Evolutionary conservation across 2,888 invertebrate species (phyloP).

Genomic region (Habrosyne pyritoides): DNA sequence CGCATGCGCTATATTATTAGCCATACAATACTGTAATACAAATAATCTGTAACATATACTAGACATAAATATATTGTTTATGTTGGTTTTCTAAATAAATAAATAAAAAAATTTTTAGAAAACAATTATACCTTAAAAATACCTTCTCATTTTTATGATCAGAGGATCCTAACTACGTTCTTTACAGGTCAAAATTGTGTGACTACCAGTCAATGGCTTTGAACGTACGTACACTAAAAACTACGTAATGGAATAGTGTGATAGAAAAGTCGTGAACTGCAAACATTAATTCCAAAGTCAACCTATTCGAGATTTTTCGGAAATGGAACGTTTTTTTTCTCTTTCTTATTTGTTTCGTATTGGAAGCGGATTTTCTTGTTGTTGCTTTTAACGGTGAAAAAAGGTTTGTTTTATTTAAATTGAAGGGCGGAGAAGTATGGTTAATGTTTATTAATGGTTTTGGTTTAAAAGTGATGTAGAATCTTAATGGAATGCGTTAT

Average conservation of each 20-base stretch:
- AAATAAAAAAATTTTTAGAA: no score
- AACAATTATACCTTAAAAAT: no score
- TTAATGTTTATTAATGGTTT: no score
- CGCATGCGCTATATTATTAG: no score
- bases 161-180: not conserved
- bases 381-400: not conserved
- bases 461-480: no score
- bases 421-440: no score
- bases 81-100: no score
- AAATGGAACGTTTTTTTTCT: slow-evolving; percentile 3
- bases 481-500: no score
- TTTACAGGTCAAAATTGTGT: slow-evolving; percentile 18
- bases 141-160: slow-evolving; percentile 1
- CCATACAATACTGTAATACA: no score
- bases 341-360: not conserved
- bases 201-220: slow-evolving; percentile 10
- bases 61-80: no score
- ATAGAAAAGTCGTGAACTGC: slow-evolving; percentile 8
- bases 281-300: slow-evolving; percentile 9
- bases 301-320: not conserved
- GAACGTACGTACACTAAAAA: slow-evolving; percentile 5
- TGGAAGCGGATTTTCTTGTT: not conserved
- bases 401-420: not conserved
- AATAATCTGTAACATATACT: no score
- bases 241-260: slow-evolving; percentile 15